Conservation (phyloP, 2,113 vertebrate genomes). For the Pygoscelis adeliae region DNA sequence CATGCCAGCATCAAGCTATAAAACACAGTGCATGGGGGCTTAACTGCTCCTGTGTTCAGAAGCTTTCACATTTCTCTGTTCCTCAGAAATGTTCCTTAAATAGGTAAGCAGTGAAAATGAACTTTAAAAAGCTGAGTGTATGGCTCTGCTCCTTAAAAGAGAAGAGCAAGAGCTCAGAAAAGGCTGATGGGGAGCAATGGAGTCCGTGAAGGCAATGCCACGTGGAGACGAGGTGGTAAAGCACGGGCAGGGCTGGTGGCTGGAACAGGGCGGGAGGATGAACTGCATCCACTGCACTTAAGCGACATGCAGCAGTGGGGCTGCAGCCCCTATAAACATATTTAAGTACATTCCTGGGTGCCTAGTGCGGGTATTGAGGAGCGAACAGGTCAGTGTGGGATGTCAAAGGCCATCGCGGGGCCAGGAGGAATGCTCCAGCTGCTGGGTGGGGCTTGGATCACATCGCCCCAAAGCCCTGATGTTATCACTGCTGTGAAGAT, state of each 20-base stretch:
- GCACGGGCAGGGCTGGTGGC: rapidly evolving
- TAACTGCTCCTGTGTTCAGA: background rate
- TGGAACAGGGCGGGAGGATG: background rate
- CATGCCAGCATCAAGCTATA: background rate
- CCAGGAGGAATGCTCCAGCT: background rate
- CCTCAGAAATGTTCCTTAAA: background rate
- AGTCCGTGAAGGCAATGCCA: background rate
- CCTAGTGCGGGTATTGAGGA: rapidly evolving
- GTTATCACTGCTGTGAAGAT: background rate
- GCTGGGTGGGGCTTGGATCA: background rate
- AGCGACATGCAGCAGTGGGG: background rate
- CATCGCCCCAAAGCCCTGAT: rapidly evolving
- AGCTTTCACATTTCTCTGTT: background rate
- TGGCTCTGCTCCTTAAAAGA: background rate
- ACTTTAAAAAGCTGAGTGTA: background rate
- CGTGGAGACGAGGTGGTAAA: background rate
- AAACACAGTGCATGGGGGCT: background rate
- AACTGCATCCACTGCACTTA: rapidly evolving
- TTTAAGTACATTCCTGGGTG: background rate
- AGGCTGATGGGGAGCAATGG: background rate
- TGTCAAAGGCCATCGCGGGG: background rate
- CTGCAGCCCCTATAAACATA: background rate
- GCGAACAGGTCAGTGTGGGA: background rate
- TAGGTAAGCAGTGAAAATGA: background rate
- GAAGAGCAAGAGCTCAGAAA: background rate